phyloP scores from a whole-genome alignment of 2,797 vertebrate genomes.

The Coranthus polyacanthus region DNA sequence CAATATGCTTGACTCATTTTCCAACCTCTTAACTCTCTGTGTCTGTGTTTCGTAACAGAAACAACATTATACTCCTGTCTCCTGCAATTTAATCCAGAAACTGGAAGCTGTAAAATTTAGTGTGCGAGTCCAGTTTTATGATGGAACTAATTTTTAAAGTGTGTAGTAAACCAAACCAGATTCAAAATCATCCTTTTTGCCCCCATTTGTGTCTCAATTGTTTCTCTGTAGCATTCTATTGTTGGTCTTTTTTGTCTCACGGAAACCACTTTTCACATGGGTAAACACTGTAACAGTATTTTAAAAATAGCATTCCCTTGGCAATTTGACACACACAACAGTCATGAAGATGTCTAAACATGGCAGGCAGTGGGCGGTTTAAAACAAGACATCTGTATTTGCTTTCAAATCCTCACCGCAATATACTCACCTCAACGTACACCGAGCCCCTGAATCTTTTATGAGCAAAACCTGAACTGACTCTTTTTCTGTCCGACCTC shows the following conservation, averaged over 20 bases:
- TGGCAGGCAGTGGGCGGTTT: constrained; percentile 19
- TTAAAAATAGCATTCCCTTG: constrained; percentile 5
- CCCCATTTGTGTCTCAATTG: constrained; percentile 27
- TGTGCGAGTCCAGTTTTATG: constrained; percentile 67
- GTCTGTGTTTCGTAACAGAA: constrained; percentile 70
- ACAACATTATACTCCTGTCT: constrained; percentile 73
- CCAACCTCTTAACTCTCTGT: constrained; percentile 58
- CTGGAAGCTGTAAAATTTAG: constrained; percentile 75
- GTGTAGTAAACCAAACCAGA: constrained; percentile 79
- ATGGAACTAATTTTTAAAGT: constrained; percentile 80
- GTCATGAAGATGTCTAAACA: constrained; percentile 36
- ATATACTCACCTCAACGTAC: constrained; percentile 16
- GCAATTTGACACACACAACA: constrained; percentile 28
- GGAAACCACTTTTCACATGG: constrained; percentile 41
- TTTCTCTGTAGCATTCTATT: constrained; percentile 25
- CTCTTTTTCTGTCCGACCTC: neutral
- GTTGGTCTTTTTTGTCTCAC: constrained; percentile 35
- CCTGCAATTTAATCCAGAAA: constrained; percentile 74
- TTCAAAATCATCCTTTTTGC: constrained; percentile 50
- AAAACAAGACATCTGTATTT: constrained; percentile 44
- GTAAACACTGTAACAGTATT: constrained; percentile 40
- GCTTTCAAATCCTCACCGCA: constrained; percentile 20
- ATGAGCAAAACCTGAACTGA: neutral
- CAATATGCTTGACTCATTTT: constrained; percentile 64
- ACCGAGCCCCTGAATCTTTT: constrained; percentile 10